Percentiles rank a stretch among this genome's conserved stretches.
phyloP scores from a whole-genome alignment of 1,140 invertebrate species.

The Bactericera cockerelli region DNA sequence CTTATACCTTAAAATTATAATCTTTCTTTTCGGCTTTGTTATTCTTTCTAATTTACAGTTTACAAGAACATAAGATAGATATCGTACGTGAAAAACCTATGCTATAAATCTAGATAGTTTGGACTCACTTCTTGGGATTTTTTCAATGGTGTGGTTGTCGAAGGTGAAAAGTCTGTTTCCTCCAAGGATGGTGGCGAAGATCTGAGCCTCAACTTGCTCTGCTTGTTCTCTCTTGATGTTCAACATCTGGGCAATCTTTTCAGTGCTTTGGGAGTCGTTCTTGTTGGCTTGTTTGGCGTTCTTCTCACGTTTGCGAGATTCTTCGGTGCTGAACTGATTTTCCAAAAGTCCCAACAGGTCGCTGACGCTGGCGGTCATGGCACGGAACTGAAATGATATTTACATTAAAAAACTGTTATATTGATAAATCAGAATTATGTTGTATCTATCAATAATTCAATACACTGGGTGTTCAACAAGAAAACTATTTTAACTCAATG shows the following conservation, averaged over 20 bases:
- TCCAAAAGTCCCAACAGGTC: slow-evolving; percentile 30
- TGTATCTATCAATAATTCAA: no score
- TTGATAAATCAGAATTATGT: no score
- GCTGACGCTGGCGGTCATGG: slow-evolving; percentile 34
- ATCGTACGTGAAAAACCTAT: no score
- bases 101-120: background rate
- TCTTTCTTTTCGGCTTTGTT: no score
- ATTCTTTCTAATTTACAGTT: no score
- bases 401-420: no score
- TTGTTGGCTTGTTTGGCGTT: slow-evolving; percentile 21
- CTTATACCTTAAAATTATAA: no score
- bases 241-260: slow-evolving; percentile 36
- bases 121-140: slow-evolving; percentile 14
- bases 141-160: slow-evolving; percentile 35
- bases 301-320: slow-evolving; percentile 19
- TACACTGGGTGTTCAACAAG: no score
- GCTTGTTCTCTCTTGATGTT: slow-evolving; percentile 33
- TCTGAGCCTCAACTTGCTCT: slow-evolving; percentile 38
- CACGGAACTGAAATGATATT: slow-evolving; percentile 18
- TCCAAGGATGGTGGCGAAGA: slow-evolving; percentile 30
- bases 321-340: slow-evolving; percentile 22
- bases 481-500: no score
- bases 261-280: slow-evolving; percentile 26
- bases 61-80: no score
- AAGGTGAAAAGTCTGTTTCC: slow-evolving; percentile 34